Base-by-base conservation (phyloP, 2,113 vertebrate genomes). In the Ammospiza nelsoni region DNA sequence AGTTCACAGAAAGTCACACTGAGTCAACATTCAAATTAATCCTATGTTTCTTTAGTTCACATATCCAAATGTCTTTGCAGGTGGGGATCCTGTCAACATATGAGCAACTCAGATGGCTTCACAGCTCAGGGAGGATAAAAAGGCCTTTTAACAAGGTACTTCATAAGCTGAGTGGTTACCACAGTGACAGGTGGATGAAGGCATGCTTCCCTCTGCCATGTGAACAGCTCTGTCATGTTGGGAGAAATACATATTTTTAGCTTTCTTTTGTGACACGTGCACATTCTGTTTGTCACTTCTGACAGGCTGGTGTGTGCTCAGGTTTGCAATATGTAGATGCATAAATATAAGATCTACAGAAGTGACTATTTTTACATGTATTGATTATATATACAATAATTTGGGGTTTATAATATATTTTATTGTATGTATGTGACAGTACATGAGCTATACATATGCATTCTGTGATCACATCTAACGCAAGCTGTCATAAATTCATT, bases 61-160 rank as follows among this genome's bases (percentile, higher is more conserved):
- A 49, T 68, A 88, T 52, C 65, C 87, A 93, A 93, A 80, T 86
- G 57, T 65, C 91, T 84, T 89, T 75, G 61, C 66, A 95, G 61
- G 82, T 86, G 65, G 48, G 15, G 65, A 94, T 67, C 44, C 76
- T 97, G 95, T 95, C 92, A 96, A 88, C 85, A 57, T 39, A 87
- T 28, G 58, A 93, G 68, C 79, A 93, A 89, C 44, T 89, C 73
- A 63, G 72, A 80, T 86, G 67, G 80, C 79, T 94, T 66, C 84
- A 88, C 28, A 84, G 83, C 48, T 90, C 72, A 63, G 48, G 68
- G 35, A 94, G 79, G 79, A 93, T 84, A 90, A 95, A 92, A 93
- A 86, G 39, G 33, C 41, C 55, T 84, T 93, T 59, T 84, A 84
- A 94, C 8, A 52, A 71, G 82, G 41, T 52, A 91, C 39, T 58